Percentiles rank a stretch among this genome's conserved stretches.
phyloP scores from a whole-genome alignment of 2,888 invertebrate species.

The Watsonalla binaria region DNA sequence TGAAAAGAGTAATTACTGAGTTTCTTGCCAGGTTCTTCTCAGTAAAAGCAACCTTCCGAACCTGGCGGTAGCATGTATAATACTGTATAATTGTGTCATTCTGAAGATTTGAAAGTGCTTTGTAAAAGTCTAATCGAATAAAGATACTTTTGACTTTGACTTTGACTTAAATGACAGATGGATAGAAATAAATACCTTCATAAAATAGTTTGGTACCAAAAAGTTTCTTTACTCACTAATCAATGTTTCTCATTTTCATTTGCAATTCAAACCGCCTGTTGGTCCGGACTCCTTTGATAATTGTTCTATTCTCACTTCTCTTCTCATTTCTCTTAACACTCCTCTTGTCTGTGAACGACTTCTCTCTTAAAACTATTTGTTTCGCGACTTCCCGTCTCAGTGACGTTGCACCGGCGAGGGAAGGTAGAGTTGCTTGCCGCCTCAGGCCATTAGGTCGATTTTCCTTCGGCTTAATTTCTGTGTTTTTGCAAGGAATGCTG shows the following conservation, averaged over 20 bases:
- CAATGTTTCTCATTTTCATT: constrained; percentile 81
- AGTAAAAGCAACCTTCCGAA: too few species aligned
- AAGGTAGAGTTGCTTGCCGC: constrained; percentile 35
- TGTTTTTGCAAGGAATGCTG: constrained; percentile 38
- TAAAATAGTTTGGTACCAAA: too few species aligned
- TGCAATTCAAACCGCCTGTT: constrained; percentile 85
- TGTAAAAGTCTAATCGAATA: too few species aligned
- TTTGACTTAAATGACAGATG: too few species aligned
- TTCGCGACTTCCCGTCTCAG: constrained; percentile 45
- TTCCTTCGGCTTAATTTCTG: constrained; percentile 18
- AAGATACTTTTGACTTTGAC: too few species aligned
- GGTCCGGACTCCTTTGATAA: constrained; percentile 82
- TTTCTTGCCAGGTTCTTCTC: too few species aligned
- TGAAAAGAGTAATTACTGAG: too few species aligned
- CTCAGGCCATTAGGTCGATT: constrained; percentile 25
- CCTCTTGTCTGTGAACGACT: constrained; percentile 51
- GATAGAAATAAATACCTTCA: too few species aligned
- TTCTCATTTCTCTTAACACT: constrained; percentile 47
- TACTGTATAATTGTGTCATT: too few species aligned
- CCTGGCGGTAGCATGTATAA: too few species aligned
- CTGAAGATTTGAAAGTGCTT: too few species aligned
- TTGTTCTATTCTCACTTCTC: constrained; percentile 61
- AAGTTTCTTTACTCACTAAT: constrained; percentile 14
- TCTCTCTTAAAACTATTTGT: constrained; percentile 56
- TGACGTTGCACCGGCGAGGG: constrained; percentile 39